phyloP scores from a whole-genome alignment of 2,888 invertebrate species.

The Cecidostiba fungosa region DNA sequence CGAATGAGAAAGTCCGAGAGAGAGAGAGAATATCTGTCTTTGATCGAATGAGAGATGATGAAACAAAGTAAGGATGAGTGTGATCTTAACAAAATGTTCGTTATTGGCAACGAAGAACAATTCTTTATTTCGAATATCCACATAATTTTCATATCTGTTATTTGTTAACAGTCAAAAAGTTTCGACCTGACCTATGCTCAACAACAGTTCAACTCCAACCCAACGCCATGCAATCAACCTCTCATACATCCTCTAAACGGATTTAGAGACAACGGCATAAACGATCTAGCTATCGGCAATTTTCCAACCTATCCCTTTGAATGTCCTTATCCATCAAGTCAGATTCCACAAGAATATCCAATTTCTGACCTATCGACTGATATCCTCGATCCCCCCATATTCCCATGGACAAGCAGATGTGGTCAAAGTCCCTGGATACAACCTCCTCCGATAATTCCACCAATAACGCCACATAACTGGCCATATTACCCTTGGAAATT shows the following conservation, averaged over 20 bases:
- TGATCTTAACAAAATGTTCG: background rate
- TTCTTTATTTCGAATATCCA: background rate
- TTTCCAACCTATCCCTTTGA: background rate
- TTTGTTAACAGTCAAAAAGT: background rate
- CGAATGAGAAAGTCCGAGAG: conserved; percentile 31
- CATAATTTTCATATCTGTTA: background rate
- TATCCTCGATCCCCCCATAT: background rate
- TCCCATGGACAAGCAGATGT: background rate
- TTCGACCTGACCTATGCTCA: background rate
- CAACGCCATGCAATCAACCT: background rate
- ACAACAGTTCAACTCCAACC: background rate
- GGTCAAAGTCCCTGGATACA: background rate
- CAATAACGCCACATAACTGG: background rate
- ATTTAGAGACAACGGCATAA: background rate
- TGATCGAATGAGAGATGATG: conserved; percentile 26
- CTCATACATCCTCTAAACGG: background rate
- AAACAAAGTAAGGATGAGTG: background rate
- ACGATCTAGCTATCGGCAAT: background rate
- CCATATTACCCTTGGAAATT: background rate
- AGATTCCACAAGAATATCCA: background rate
- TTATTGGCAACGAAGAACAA: background rate
- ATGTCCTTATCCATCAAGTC: background rate
- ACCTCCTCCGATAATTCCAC: background rate
- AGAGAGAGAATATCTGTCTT: background rate
- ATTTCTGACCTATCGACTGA: background rate